Conservation (phyloP, 1,140 invertebrate genomes). For the Oncopodura yosiiana region DNA sequence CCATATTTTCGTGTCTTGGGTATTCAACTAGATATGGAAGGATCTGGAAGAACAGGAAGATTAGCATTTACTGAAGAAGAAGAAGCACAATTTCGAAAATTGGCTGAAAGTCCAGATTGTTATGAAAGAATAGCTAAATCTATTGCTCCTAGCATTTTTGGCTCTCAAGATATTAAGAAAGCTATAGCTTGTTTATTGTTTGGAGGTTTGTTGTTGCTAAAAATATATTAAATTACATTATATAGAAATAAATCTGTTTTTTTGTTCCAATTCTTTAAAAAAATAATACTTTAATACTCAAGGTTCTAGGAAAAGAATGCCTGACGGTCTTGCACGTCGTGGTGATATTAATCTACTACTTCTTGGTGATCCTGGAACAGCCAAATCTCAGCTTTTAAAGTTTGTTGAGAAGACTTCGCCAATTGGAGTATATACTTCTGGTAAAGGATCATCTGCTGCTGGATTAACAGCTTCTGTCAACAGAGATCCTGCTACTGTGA, state of each 20-base stretch:
- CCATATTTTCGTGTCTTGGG: conserved; percentile 93
- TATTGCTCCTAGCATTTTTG: conserved; percentile 96
- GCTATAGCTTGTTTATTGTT: conserved; percentile 92
- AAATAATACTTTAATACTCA: conserved; percentile 11
- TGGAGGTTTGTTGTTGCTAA: conserved; percentile 53
- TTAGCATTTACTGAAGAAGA: conserved; percentile 63
- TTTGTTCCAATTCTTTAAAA: not conserved
- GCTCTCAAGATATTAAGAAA: conserved; percentile 91
- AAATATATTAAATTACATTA: not conserved
- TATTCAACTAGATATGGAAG: conserved; percentile 73
- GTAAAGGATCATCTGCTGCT: conserved; percentile 97
- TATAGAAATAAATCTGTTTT: not conserved
- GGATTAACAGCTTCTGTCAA: conserved; percentile 96
- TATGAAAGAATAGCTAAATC: conserved; percentile 83
- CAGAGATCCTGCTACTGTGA: conserved; percentile 80
- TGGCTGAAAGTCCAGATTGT: conserved; percentile 74
- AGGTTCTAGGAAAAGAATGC: conserved; percentile 73
- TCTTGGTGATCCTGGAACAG: conserved; percentile 96
- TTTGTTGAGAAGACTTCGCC: conserved; percentile 95
- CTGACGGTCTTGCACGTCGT: conserved; percentile 86
- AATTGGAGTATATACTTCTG: conserved; percentile 94
- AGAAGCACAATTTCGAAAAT: conserved; percentile 78
- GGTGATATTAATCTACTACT: conserved; percentile 96
- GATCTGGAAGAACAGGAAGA: conserved; percentile 53
- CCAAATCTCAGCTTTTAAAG: conserved; percentile 95